Evolutionary conservation across 2,797 vertebrate species (phyloP), one percentile per base, ranked within the genome.

Genomic region (Pelodytes ibericus): DNA sequence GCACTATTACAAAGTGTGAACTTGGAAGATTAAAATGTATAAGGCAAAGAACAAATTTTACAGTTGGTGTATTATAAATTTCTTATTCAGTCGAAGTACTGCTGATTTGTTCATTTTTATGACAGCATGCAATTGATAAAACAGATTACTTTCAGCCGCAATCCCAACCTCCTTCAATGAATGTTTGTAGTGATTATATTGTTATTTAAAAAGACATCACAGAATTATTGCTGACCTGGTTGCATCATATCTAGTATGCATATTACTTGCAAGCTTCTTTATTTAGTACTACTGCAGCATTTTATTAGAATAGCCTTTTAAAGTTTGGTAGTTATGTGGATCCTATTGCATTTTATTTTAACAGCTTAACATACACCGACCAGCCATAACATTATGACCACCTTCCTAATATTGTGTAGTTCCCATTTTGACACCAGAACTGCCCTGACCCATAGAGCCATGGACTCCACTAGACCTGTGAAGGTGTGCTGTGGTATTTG

Each of bases 61-160:
- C 80, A 78, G 59, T 75, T 64, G 68, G 76, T 75, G 73, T 77
- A 71, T 66, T 72, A 79, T 66, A 78, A 83, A 79, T 66, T 81
- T 86, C 80, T 83, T 73, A 81, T 84, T 83, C 84, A 81, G 82
- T 83, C 80, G 83, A 82, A 84, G 51, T 56, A 77, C 82, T 83
- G 80, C 49, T 47, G 47, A 10, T 36, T 41, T 70, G 66, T 67
- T 70, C 49, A 63, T 70, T 81, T 83, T 84, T 83, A 78, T 82
- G 68, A 82, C 18, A 83, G 74, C 81, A 78, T 80, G 49, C 57
- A 81, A n/a, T 71, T 84, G 81, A 58, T 0, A 78, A 69, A 75
- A 76, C 64, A 41, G 64, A 77, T 67, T 72, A 73, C 72, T 82
- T 68, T 74, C 75, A 53, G 79, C 30, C 26, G 10, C 31, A n/a